These are phyloP conservation scores for Rhodinocichla rosea DNA, from an alignment of 2,113 vertebrate genomes.

Conservation along the genomic window DNA sequence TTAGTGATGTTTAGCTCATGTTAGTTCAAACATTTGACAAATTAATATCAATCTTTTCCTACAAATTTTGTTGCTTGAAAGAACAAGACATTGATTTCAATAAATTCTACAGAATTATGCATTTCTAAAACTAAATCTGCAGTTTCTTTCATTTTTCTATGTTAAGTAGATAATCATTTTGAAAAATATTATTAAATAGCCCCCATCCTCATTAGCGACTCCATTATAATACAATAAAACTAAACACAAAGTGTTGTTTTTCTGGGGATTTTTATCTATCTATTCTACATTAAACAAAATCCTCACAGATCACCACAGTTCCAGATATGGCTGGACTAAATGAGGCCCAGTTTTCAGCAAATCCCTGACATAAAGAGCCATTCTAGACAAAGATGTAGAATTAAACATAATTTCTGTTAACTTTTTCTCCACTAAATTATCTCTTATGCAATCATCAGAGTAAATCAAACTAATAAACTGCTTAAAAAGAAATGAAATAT, in stretches of 20 bases:
- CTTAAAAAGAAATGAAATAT: not conserved
- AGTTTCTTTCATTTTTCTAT: not conserved
- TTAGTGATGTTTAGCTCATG: not conserved
- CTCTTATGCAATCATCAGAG: not conserved
- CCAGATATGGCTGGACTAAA: not conserved
- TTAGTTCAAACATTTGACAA: not conserved
- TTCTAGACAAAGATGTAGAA: not conserved
- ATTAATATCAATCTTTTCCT: not conserved
- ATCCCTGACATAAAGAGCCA: not conserved
- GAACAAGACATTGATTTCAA: not conserved
- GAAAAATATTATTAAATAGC: not conserved
- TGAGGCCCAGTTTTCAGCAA: not conserved
- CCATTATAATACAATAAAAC: not conserved
- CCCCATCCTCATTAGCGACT: not conserved
- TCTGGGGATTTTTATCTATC: rapidly evolving
- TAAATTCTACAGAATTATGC: not conserved
- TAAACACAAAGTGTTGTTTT: not conserved
- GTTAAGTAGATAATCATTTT: not conserved
- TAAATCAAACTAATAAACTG: not conserved
- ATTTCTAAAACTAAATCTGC: not conserved
- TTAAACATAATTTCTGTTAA: not conserved
- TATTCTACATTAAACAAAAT: not conserved
- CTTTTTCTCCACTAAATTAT: not conserved
- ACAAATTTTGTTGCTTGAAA: not conserved
- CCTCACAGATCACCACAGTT: not conserved